Base-by-base conservation (phyloP, 2,113 vertebrate species). In the Stigmatopora argus region DNA sequence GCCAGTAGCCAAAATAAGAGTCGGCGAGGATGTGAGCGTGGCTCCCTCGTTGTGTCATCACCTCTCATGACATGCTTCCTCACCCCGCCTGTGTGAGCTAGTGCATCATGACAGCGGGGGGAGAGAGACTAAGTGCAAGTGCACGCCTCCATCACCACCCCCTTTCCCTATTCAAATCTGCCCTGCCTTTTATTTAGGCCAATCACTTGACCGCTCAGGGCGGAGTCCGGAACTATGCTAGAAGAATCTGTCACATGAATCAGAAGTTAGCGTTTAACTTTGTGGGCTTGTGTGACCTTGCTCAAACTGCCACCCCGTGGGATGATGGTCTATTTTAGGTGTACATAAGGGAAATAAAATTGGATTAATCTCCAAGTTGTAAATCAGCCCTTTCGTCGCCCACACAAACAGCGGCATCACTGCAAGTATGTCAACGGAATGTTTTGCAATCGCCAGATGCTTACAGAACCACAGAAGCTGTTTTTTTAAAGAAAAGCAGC, bases 51-150 rank as follows among this genome's bases (percentile, higher is more conserved):
- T 80, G 78, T 85, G 83, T 86, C 83, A 88, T 88, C 85, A 87
- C 86, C 83, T 85, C 83, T 87, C 86, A 78, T 85, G 86, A 86
- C 85, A 87, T 78, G 80, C 72, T 88, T 82, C 79, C 86, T 86
- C 1, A 80, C 80, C 79, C 69, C 74, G 79, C 74, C 77, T 78
- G 72, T 77, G 77, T 66, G 76, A 84, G 80, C 86, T 74, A 83
- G 85, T 82, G 83, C 77, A 84, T 84, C 77, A 83, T 85, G 83
- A 84, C 83, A 82, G 74, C 62, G 82, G 57, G 67, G 26, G 67
- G 49, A 73, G 65, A 77, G 64, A 76, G 71, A 55, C 26, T 31
- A 75, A 67, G 67, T 70, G 74, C 70, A 78, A 83, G 75, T 79
- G 83, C 76, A 47, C 79, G 71, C 86, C 86, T 75, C 60, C 75